These are phyloP conservation scores for Oncorhynchus mykiss DNA, from an alignment of 2,113 vertebrate species.

Conservation along the genomic window DNA sequence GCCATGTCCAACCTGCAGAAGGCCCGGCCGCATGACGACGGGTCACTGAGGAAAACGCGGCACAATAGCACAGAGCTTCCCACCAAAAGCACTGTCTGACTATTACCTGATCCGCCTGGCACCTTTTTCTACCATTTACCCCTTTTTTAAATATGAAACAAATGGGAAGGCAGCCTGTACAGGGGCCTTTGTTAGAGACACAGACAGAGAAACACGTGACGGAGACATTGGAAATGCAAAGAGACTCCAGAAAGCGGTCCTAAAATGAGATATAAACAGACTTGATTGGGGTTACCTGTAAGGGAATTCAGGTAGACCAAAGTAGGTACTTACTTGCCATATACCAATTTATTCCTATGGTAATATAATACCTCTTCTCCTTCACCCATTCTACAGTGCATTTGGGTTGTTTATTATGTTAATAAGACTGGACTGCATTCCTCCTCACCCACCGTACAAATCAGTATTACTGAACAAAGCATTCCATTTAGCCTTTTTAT, in stretches of 20 bases:
- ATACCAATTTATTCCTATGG: slow-evolving; percentile 56
- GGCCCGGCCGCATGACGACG: slow-evolving; percentile 94
- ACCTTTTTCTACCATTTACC: background rate
- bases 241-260: slow-evolving; percentile 28
- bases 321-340: slow-evolving; percentile 43
- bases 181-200: background rate
- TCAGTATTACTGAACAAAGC: slow-evolving; percentile 80
- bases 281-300: slow-evolving; percentile 40
- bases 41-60: slow-evolving; percentile 94
- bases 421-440: slow-evolving; percentile 62
- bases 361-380: slow-evolving; percentile 56
- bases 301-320: slow-evolving; percentile 27
- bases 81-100: slow-evolving; percentile 75
- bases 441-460: slow-evolving; percentile 60
- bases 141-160: background rate
- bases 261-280: slow-evolving; percentile 25
- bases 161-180: background rate
- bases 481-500: slow-evolving; percentile 68
- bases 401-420: slow-evolving; percentile 46
- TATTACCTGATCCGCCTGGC: background rate
- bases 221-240: slow-evolving; percentile 4
- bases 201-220: background rate
- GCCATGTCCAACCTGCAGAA: slow-evolving; percentile 98
- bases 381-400: slow-evolving; percentile 42
- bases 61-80: slow-evolving; percentile 99